phyloP scores from a whole-genome alignment of 2,113 vertebrate genomes.

The Upupa epops region DNA sequence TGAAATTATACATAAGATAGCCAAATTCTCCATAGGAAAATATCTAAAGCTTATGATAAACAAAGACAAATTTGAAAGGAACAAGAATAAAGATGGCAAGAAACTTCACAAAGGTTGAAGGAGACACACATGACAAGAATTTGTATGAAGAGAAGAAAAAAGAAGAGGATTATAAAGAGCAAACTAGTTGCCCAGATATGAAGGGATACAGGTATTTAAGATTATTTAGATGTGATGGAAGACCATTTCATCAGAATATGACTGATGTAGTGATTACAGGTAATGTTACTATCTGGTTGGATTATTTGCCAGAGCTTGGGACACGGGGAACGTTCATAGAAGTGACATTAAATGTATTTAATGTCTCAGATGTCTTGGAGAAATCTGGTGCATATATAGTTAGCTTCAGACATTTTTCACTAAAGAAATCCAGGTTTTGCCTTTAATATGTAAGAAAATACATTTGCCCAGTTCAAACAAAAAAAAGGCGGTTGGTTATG shows the following conservation, averaged over 20 bases:
- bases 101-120: not conserved
- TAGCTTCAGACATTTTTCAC: not conserved
- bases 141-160: not conserved
- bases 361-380: not conserved
- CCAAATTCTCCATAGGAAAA: not conserved
- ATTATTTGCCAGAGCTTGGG: not conserved
- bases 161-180: not conserved
- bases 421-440: not conserved
- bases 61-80: not conserved
- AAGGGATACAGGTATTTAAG: not conserved
- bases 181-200: not conserved
- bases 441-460: not conserved
- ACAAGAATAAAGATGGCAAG: not conserved
- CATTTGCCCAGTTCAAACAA: conserved; percentile 20
- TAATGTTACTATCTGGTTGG: not conserved
- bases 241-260: not conserved
- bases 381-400: not conserved
- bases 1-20: not conserved
- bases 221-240: not conserved
- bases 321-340: not conserved
- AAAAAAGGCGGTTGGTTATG: not conserved
- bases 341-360: not conserved
- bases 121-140: not conserved
- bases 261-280: not conserved
- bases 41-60: conserved; percentile 3